Evolutionary conservation across 2,797 vertebrate genomes (phyloP).

Genomic region (Channallabes apus): DNA sequence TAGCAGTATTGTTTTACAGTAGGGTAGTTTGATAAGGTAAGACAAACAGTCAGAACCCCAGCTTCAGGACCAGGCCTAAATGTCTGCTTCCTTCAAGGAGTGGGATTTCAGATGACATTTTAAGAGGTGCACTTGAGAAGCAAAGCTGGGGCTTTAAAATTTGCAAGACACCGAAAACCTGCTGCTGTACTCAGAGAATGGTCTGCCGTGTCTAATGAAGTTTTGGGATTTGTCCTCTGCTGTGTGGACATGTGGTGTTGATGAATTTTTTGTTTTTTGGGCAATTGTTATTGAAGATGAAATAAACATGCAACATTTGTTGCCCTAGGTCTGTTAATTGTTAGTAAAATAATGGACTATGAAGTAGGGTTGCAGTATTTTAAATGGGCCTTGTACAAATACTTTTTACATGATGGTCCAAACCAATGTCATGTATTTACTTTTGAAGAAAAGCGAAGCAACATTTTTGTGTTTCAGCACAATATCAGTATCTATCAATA

Average conservation of each 20-base stretch:
- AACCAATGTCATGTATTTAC: background rate
- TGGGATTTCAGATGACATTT: constrained; percentile 26
- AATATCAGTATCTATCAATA: background rate
- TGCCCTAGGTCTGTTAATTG: background rate
- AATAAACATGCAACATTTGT: background rate
- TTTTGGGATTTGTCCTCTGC: background rate
- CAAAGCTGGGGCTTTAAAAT: constrained; percentile 7
- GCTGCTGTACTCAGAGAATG: background rate
- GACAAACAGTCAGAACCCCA: background rate
- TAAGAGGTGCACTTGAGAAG: constrained; percentile 3
- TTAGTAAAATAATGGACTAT: background rate
- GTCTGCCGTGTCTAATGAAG: background rate
- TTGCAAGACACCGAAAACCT: background rate
- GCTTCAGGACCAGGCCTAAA: background rate
- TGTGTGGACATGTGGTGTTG: background rate
- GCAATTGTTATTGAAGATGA: background rate
- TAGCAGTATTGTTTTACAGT: background rate
- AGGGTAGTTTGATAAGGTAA: background rate
- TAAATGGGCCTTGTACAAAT: background rate
- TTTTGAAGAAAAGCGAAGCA: background rate
- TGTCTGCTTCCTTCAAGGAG: background rate
- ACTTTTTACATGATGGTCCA: background rate
- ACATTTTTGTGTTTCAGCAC: background rate
- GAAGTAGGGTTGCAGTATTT: background rate
- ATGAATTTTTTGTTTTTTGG: background rate